Percentiles rank a stretch among this genome's conserved stretches.
Evolutionary conservation across 2,113 vertebrate genomes (phyloP).

Genomic region (Papio anubis): DNA sequence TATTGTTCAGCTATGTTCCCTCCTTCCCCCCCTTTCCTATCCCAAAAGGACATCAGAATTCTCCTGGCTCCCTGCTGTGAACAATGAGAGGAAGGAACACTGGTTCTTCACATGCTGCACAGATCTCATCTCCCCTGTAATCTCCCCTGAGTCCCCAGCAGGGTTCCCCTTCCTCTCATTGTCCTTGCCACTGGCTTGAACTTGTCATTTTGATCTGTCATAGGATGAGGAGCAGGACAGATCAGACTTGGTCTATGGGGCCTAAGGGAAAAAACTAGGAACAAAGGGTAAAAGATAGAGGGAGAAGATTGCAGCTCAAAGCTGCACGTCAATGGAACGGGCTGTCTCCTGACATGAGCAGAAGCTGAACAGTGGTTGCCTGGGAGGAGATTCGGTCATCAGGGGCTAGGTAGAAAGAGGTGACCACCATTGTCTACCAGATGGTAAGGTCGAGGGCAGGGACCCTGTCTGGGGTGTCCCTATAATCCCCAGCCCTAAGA

Average conservation of each 20-base stretch:
- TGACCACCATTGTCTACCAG: too few relatives aligned
- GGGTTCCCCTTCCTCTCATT: not conserved
- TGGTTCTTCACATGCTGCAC: too few relatives aligned
- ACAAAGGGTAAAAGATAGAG: not conserved
- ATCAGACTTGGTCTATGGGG: not conserved
- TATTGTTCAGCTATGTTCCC: not conserved
- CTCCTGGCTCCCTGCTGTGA: not conserved
- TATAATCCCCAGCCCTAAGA: not conserved
- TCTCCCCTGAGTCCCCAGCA: not conserved
- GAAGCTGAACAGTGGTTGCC: not conserved
- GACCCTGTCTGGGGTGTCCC: not conserved
- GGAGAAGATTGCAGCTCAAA: not conserved
- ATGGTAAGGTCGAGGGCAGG: not conserved
- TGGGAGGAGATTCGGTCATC: not conserved
- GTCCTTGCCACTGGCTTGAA: not conserved
- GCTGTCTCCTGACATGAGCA: not conserved
- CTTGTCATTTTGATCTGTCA: not conserved
- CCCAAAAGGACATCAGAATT: not conserved
- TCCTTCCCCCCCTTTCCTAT: not conserved
- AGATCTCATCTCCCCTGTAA: not conserved
- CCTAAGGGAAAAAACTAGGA: not conserved
- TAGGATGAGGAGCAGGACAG: not conserved
- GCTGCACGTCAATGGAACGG: not conserved
- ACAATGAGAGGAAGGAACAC: not conserved
- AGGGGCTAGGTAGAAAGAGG: not conserved